These are phyloP conservation scores for Dendrolimus kikuchii DNA, from an alignment of 1,140 invertebrate genomes.

Conservation along the genomic window DNA sequence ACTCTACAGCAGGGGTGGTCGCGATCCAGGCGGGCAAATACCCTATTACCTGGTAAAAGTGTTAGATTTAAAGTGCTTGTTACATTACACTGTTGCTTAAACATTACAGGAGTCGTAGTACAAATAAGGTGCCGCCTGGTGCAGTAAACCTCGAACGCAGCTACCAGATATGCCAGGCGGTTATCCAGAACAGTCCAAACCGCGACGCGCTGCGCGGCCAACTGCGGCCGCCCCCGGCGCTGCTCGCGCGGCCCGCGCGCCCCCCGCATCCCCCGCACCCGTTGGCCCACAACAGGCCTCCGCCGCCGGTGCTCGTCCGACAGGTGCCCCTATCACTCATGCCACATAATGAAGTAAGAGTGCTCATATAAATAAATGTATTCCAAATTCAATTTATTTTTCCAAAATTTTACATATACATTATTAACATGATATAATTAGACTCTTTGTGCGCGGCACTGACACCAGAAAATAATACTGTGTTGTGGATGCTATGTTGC, in stretches of 20 bases:
- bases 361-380: too few relatives aligned
- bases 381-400: too few relatives aligned
- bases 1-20: too few relatives aligned
- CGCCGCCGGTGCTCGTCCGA: constrained; percentile 68
- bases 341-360: constrained; percentile 58
- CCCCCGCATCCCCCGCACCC: constrained; percentile 32
- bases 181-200: constrained; percentile 93
- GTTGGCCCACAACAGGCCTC: constrained; percentile 8
- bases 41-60: too few relatives aligned
- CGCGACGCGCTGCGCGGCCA: constrained; percentile 89
- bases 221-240: constrained; percentile 85
- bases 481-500: too few relatives aligned
- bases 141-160: constrained; percentile 94
- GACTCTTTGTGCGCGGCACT: too few relatives aligned
- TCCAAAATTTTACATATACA: too few relatives aligned
- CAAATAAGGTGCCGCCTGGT: constrained; percentile 84
- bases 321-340: constrained; percentile 76
- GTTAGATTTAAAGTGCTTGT: background rate
- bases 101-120: constrained; percentile 52
- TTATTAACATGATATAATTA: too few relatives aligned
- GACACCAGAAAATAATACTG: too few relatives aligned
- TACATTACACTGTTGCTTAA: constrained; percentile 2
- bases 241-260: constrained; percentile 66
- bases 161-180: constrained; percentile 96
- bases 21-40: too few relatives aligned